Evolutionary conservation across 1,140 invertebrate genomes (phyloP).

Genomic region (Drosophila malerkotliana): DNA sequence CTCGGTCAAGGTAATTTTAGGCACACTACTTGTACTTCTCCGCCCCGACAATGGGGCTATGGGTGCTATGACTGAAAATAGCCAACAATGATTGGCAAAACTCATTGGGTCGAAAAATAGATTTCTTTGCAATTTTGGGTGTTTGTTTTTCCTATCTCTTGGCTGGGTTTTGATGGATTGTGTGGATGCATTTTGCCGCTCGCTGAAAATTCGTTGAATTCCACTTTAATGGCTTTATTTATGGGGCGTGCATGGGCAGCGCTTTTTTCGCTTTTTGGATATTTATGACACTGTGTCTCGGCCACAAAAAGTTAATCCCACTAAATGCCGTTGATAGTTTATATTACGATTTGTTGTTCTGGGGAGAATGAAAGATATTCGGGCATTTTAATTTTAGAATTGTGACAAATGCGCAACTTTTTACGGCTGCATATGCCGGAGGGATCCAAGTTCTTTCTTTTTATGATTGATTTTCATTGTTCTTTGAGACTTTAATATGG

Average conservation of each 20-base stretch:
- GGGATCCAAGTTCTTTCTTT: constrained; percentile 22
- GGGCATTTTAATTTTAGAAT: constrained; percentile 47
- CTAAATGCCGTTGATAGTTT: constrained; percentile 81
- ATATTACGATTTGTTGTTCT: constrained; percentile 62
- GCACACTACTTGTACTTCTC: constrained; percentile 15
- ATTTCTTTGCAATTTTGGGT: constrained; percentile 23
- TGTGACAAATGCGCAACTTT: constrained; percentile 52
- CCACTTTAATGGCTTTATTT: constrained; percentile 78
- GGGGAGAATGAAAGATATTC: constrained; percentile 22
- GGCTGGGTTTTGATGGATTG: constrained; percentile 34
- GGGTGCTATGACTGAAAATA: constrained; percentile 35
- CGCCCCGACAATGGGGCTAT: constrained; percentile 24
- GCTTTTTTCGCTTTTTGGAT: constrained; percentile 34
- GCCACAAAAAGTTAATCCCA: constrained; percentile 80
- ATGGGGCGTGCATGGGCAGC: constrained; percentile 65
- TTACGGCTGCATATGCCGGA: constrained; percentile 37
- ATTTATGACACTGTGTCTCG: constrained; percentile 50
- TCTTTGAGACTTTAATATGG: constrained; percentile 14
- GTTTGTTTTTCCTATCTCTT: constrained; percentile 4
- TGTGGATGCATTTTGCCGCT: constrained; percentile 39
- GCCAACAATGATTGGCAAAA: constrained; percentile 49
- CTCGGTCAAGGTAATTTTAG: constrained; percentile 75
- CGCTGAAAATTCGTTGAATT: constrained; percentile 58
- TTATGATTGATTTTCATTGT: constrained; percentile 51
- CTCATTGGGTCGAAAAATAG: constrained; percentile 30